Base-by-base conservation (phyloP, 2,888 invertebrate species). In the Spialia ferax region DNA sequence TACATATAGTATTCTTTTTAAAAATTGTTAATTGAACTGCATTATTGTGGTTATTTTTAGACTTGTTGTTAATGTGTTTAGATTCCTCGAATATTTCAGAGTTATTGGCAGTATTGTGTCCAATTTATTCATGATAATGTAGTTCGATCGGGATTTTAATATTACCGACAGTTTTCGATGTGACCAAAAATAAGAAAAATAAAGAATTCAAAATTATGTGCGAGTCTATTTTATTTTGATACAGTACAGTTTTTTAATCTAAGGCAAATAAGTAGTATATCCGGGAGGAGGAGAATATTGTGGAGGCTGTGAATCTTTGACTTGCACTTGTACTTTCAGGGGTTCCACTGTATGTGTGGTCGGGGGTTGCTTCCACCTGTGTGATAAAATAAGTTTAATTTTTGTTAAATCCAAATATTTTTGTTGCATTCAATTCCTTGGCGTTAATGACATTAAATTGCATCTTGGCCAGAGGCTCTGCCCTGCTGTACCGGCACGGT, bases 241-340 rank as follows among this genome's bases (percentile, higher is more conserved):
- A 23, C 22, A 55, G 0, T 26, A 52, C 26, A 22, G 3, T 10
- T 26, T n/a, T 18, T 8, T 3, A 54, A 11, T 5, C 75, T 82
- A 93, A 2, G 92, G 93, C 69, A 93, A 79, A 68, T 87, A 93
- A 8, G 86, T 81, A 4, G 83, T 83, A 70, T 93, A 93, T 0
- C 88, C 87, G 0, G 93, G 92, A 0, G 93, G 93, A 0, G 93
- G 92, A 0, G 89, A 88, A 68, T 93, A 92, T 45, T 88, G 86
- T 0, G 91, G 90, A 0, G 89, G 91, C 48, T 83, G 79, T n/a
- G 71, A 48, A 54, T 85, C 77, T 68, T 84, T 88, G 0, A 85
- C 68, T 0, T 83, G 83, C 11, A 93, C 86, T 69, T 83, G 83
- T 13, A 93, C 86, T 69, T 83, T 69, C 11, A 89, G 71, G 0